phyloP scores from a whole-genome alignment of 2,113 vertebrate species.

The Ochotona princeps region DNA sequence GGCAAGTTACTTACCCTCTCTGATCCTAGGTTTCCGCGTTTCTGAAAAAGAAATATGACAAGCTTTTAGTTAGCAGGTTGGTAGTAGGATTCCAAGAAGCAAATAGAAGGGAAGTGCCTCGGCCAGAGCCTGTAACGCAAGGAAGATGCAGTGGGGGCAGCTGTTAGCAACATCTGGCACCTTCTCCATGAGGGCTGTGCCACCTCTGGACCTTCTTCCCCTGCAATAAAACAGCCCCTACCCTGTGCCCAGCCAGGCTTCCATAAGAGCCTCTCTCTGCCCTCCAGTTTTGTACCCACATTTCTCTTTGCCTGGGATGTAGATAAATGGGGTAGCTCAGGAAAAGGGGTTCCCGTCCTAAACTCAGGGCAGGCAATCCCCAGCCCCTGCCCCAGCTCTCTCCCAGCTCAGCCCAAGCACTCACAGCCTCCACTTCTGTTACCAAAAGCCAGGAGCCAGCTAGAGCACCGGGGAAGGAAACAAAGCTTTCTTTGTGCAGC shows the following conservation, averaged over 20 bases:
- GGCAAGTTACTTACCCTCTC: neutral
- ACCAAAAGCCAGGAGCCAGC: neutral
- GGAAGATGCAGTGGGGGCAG: accelerated
- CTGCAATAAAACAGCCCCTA: neutral
- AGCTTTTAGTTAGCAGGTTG: neutral
- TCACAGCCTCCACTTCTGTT: neutral
- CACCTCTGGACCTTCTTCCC: neutral
- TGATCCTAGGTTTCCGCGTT: neutral
- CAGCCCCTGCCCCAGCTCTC: neutral
- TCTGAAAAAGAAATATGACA: neutral
- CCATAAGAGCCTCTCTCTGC: too few relatives aligned
- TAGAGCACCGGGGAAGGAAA: neutral
- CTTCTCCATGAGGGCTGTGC: neutral
- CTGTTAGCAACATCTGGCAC: too few relatives aligned
- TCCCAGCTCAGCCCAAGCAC: accelerated
- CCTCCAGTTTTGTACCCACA: neutral
- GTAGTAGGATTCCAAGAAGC: neutral
- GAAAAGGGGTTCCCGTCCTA: neutral
- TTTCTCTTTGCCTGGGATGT: neutral
- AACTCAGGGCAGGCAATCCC: neutral
- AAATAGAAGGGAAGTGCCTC: accelerated
- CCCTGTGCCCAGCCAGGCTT: too few relatives aligned
- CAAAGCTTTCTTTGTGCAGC: too few relatives aligned
- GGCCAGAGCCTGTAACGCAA: accelerated
- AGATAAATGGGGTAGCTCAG: neutral